Percentiles rank a stretch among this genome's conserved stretches.
These are phyloP conservation scores for Nyctibius bracteatus DNA, from an alignment of 2,113 vertebrate species.

Conservation along the genomic window DNA sequence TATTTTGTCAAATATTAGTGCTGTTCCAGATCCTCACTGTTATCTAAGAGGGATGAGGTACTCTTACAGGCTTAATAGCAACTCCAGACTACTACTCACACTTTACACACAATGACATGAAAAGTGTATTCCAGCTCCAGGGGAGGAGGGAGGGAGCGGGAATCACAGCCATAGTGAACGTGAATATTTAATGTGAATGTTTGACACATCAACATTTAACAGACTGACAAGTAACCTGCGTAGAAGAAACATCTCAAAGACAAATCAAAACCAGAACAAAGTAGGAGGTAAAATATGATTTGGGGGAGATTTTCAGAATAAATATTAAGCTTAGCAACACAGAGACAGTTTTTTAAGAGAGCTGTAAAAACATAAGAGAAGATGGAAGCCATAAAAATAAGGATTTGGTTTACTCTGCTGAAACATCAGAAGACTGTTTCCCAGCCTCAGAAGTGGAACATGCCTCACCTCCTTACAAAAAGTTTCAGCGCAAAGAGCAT, in stretches of 20 bases:
- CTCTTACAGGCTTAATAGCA: background rate
- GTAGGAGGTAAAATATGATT: background rate
- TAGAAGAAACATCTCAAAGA: background rate
- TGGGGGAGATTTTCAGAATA: background rate
- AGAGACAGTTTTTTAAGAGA: background rate
- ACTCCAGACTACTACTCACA: background rate
- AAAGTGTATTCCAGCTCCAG: background rate
- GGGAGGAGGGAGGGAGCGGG: too few relatives aligned
- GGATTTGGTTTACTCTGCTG: background rate
- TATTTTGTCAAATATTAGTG: background rate
- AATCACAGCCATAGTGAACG: background rate
- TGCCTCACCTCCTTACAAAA: background rate
- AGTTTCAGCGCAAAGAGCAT: background rate
- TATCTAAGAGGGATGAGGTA: background rate
- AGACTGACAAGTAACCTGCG: background rate
- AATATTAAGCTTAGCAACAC: background rate
- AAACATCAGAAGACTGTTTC: background rate
- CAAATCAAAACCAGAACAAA: background rate
- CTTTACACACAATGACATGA: background rate
- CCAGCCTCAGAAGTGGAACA: background rate
- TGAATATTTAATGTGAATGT: background rate
- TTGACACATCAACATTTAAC: background rate
- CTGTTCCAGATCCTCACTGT: background rate
- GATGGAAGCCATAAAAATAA: background rate
- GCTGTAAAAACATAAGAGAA: background rate